Percentiles rank a stretch among this genome's conserved stretches.
Conservation (phyloP, 2,888 invertebrate genomes). For the Pollenia labialis region DNA sequence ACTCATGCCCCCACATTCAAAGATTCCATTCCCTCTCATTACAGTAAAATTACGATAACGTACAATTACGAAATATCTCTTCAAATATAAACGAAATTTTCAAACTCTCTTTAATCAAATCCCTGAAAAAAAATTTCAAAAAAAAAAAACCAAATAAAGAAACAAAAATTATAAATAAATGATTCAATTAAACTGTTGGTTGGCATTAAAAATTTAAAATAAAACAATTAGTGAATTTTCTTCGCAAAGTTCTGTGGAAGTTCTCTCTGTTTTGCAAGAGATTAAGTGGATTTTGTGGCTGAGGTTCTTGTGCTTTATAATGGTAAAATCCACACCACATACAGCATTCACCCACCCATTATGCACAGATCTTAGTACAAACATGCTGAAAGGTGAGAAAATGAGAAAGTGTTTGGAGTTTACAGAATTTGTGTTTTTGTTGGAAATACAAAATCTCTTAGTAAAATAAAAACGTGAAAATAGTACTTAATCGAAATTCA, state of each 20-base stretch:
- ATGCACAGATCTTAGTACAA: neutral
- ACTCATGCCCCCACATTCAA: neutral
- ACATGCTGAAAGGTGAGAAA: slow-evolving; percentile 2
- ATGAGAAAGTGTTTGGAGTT: neutral
- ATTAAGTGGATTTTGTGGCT: slow-evolving; percentile 54
- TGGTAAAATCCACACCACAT: neutral
- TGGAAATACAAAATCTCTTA: slow-evolving; percentile 45
- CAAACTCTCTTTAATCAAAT: slow-evolving; percentile 16
- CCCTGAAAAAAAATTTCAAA: neutral
- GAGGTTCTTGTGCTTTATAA: slow-evolving; percentile 21
- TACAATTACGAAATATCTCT: neutral
- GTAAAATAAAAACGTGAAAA: slow-evolving; percentile 35
- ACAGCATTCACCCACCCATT: neutral
- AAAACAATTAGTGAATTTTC: slow-evolving; percentile 28
- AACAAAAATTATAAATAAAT: slow-evolving; percentile 20
- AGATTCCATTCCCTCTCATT: neutral
- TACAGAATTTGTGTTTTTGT: slow-evolving; percentile 1
- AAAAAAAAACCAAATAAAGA: slow-evolving; percentile 16
- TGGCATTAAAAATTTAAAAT: slow-evolving; percentile 12
- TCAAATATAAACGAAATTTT: neutral
- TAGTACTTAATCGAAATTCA: slow-evolving; percentile 55
- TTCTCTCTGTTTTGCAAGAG: slow-evolving; percentile 47
- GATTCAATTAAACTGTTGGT: slow-evolving; percentile 37
- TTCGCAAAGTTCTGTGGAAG: slow-evolving; percentile 17
- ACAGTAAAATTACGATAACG: neutral